These are phyloP conservation scores for Tricholaema leucomelas DNA, from an alignment of 2,113 vertebrate genomes.

Conservation along the genomic window DNA sequence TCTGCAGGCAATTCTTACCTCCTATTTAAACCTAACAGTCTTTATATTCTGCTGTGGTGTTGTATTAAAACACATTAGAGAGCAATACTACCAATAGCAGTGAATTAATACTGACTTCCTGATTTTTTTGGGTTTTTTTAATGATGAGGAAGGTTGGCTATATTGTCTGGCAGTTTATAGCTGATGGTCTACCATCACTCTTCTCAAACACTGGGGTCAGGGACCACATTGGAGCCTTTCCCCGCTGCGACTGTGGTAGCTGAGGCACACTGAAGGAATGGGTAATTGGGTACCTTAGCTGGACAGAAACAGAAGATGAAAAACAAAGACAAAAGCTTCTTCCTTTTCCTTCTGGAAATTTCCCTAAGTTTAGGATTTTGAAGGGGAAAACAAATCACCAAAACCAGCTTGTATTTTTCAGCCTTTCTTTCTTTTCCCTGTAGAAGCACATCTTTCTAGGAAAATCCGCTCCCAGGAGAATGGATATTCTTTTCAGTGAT, in stretches of 20 bases:
- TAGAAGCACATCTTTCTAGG: not conserved
- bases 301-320: not conserved
- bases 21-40: not conserved
- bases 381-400: not conserved
- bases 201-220: not conserved
- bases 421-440: not conserved
- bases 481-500: no score
- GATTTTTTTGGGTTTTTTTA: not conserved
- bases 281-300: not conserved
- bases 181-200: not conserved
- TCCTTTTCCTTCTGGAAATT: not conserved
- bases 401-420: not conserved
- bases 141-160: not conserved
- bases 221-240: not conserved
- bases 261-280: not conserved
- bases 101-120: not conserved
- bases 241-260: not conserved
- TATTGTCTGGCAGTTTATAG: not conserved
- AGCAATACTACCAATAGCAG: not conserved
- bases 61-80: not conserved
- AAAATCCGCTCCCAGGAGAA: not conserved
- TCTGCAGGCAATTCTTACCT: not conserved
- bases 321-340: not conserved
- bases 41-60: not conserved
- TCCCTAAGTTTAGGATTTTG: not conserved